Base-by-base conservation (phyloP, 2,113 vertebrate species). In the Aldabrachelys gigantea region DNA sequence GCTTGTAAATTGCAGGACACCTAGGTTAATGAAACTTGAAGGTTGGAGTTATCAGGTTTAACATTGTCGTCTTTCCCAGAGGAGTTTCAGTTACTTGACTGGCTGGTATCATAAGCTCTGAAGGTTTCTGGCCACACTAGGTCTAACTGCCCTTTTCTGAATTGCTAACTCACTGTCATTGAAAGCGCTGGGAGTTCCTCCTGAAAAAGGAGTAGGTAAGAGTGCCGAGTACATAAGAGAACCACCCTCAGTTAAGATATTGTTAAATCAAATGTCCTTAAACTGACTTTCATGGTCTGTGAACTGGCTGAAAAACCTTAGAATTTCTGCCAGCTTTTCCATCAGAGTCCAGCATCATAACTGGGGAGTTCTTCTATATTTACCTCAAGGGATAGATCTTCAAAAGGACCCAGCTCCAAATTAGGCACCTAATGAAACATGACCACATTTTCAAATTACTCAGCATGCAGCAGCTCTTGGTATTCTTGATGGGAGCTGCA, bases 401-500 rank as follows among this genome's bases (percentile, higher is more conserved):
- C 38, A 38, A 25, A 44, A 75, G 72, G 72, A 69, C 62, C 8
- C 62, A n/a, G 38, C 1, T 90, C 80, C 38, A 35, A 29, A 5
- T 44, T 19, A 29, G 35, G 1, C 21, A 7, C 10, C 38, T 79
- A 50, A 84, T 69, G 62, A 47, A 88, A 90, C 35, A 47, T 6
- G 87, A 24, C 16, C 24, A 82, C 2, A 6, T 78, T 41, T 86
- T 81, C 47, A 16, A 53, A 27, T 35, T 85, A 27, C 83, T 80
- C 89, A 13, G 35, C 49, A 17, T n/a, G 22, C 47, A 79, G 41
- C 3, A 57, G 29, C 17, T 78, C 35, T 87, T 80, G 3, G 11
- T 80, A 31, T 72, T 91, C 85, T 44, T 91, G 91, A 86, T 50
- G 57, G 94, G 91, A 91, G 82, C 38, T 38, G 27, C 27, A 13